phyloP scores from a whole-genome alignment of 2,888 invertebrate genomes.

The Orthosia gothica region DNA sequence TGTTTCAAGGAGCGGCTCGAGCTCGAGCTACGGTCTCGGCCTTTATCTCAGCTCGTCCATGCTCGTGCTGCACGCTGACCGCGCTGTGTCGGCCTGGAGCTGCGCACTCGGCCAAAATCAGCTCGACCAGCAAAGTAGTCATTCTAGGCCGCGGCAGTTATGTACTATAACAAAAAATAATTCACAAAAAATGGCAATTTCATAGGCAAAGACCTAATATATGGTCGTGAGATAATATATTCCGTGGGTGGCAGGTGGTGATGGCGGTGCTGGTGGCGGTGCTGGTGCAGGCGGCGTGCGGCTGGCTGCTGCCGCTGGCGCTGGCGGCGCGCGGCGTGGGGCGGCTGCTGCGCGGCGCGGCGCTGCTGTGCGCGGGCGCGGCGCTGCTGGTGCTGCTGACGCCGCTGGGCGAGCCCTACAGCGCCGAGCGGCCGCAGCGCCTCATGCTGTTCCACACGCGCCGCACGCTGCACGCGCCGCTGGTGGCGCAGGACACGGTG shows the following conservation, averaged over 20 bases:
- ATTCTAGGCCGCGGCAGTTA: too few relatives aligned
- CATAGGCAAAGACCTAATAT: too few relatives aligned
- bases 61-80: too few relatives aligned
- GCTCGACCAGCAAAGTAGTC: too few relatives aligned
- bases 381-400: slow-evolving; percentile 77
- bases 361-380: slow-evolving; percentile 64
- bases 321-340: slow-evolving; percentile 65
- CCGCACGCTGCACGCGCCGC: slow-evolving; percentile 91
- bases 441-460: slow-evolving; percentile 93
- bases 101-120: too few relatives aligned
- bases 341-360: slow-evolving; percentile 48
- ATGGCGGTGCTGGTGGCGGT: slow-evolving; percentile 70
- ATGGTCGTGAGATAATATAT: too few relatives aligned
- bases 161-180: too few relatives aligned
- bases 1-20: too few relatives aligned
- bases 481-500: slow-evolving; percentile 78
- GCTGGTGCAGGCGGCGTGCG: slow-evolving; percentile 81
- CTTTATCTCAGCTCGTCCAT: too few relatives aligned
- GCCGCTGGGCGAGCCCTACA: slow-evolving; percentile 92
- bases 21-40: too few relatives aligned
- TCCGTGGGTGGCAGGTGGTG: slow-evolving; percentile 16
- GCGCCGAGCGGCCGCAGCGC: slow-evolving; percentile 92
- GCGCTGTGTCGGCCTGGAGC: too few relatives aligned
- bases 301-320: slow-evolving; percentile 82
- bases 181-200: too few relatives aligned